These are phyloP conservation scores for Zaprionus taronus DNA, from an alignment of 1,140 invertebrate species.

Conservation along the genomic window DNA sequence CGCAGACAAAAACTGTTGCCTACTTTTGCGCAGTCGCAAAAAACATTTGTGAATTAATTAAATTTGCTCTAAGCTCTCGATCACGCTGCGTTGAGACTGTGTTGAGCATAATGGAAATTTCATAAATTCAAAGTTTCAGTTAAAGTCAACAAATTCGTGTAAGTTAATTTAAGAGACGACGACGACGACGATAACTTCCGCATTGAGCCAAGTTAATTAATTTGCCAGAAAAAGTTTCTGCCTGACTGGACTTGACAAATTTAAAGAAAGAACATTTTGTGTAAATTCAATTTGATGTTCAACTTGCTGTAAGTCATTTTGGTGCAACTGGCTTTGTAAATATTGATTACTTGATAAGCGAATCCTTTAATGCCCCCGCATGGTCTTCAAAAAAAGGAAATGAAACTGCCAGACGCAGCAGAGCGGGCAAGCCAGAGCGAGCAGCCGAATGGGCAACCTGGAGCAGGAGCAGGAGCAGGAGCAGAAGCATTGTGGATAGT, in stretches of 20 bases:
- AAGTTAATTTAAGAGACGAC: constrained; percentile 53
- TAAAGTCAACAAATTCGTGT: constrained; percentile 2
- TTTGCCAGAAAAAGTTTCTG: constrained; percentile 59
- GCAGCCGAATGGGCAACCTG: too few species aligned
- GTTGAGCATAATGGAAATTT: constrained; percentile 25
- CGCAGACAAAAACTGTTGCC: constrained; percentile 41
- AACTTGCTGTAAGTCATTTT: constrained; percentile 71
- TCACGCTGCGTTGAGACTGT: constrained; percentile 21
- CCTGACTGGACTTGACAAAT: constrained; percentile 44
- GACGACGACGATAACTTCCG: constrained; percentile 56
- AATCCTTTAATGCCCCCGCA: constrained; percentile 70
- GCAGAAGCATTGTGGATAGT: neutral
- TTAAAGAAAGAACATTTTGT: constrained; percentile 61
- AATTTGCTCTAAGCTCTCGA: constrained; percentile 48
- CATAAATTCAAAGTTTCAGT: constrained; percentile 21
- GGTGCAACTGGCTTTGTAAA: constrained; percentile 64
- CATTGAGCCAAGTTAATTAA: constrained; percentile 72
- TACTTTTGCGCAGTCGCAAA: constrained; percentile 30
- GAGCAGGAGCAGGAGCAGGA: too few species aligned
- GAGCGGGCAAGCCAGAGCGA: neutral
- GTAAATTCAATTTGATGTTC: constrained; percentile 71
- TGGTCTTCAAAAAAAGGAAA: constrained; percentile 52
- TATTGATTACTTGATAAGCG: constrained; percentile 81
- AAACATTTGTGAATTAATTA: constrained; percentile 56
- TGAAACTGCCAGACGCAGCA: constrained; percentile 44